Conservation (phyloP, 2,113 vertebrate genomes). For the Passer domesticus region DNA sequence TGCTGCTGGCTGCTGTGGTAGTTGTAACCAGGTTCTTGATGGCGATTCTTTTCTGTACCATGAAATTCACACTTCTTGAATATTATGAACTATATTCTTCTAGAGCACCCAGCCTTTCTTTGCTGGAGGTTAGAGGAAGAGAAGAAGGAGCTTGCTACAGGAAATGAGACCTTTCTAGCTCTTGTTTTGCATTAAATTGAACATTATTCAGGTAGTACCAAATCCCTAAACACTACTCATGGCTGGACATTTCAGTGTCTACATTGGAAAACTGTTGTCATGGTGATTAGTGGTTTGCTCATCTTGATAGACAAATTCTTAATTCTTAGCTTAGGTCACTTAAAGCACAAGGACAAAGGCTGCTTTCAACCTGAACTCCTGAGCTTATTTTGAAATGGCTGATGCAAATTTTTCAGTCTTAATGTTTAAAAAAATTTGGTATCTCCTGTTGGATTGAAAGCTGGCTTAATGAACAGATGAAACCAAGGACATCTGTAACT, state of each 20-base stretch:
- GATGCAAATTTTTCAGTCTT: neutral
- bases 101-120: neutral
- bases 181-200: neutral
- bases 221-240: neutral
- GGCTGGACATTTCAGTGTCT: neutral
- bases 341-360: neutral
- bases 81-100: too few species aligned
- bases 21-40: neutral
- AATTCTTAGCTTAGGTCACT: neutral
- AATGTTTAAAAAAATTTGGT: neutral
- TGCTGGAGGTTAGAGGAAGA: neutral
- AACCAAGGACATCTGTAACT: neutral
- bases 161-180: neutral
- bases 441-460: neutral
- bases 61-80: accelerated
- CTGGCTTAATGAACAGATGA: neutral
- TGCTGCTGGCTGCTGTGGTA: neutral
- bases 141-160: neutral
- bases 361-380: neutral
- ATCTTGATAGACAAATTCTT: neutral
- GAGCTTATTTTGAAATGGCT: neutral
- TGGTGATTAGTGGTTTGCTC: neutral
- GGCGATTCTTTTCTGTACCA: neutral
- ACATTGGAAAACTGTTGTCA: neutral
- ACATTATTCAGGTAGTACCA: neutral